Conservation (phyloP, 2,113 vertebrate species). For the Cynocephalus volans region DNA sequence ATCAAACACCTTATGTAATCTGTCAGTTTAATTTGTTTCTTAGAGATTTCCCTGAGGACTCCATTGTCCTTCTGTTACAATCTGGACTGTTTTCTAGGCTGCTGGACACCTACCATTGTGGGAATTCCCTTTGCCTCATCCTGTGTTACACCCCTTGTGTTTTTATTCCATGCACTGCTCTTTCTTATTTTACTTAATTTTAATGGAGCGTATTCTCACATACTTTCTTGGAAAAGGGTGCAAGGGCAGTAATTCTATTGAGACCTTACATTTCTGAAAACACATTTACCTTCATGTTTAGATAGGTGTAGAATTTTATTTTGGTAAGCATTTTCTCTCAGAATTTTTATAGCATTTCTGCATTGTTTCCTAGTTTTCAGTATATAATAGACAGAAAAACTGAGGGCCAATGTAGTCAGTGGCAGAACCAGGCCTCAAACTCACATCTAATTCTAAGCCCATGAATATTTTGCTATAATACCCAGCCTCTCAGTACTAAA, state of each 20-base stretch:
- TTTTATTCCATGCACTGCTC: background rate
- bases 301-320: constrained; percentile 21
- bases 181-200: constrained; percentile 34
- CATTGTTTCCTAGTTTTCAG: constrained; percentile 39
- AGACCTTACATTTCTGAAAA: constrained; percentile 24
- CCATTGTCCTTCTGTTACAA: background rate
- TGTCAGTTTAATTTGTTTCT: constrained; percentile 40
- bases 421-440: background rate
- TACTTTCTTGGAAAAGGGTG: background rate
- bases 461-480: background rate
- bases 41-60: background rate
- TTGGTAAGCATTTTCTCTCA: constrained; percentile 45
- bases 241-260: background rate
- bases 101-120: background rate
- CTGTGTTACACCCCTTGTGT: background rate
- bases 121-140: background rate
- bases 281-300: constrained; percentile 22
- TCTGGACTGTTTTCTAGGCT: background rate
- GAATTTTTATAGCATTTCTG: constrained; percentile 31
- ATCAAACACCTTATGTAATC: background rate
- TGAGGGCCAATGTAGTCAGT: background rate
- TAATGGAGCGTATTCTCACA: background rate
- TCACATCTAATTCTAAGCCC: background rate
- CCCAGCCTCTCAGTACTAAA: background rate
- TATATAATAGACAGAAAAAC: constrained; percentile 43